Base-by-base conservation (phyloP, 2,797 vertebrate species). In the Acropternis orthonyx region DNA sequence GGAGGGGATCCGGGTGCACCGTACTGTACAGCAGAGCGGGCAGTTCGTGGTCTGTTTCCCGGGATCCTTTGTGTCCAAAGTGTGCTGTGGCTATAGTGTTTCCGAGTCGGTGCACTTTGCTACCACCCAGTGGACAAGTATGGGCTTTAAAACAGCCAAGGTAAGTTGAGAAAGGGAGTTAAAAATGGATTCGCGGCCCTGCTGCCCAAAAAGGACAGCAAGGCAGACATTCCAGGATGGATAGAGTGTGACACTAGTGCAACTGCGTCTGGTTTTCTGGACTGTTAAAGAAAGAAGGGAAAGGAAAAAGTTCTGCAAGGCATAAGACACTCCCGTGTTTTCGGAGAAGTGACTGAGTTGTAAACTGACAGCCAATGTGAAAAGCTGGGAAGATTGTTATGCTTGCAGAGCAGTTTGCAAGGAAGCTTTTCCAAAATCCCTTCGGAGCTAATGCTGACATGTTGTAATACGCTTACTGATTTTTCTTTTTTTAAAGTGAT, bases 71-170 rank as follows among this genome's bases (percentile, higher is more conserved):
- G 99, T 99, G 97, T 99, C 99, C 97, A 99, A 99, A 98, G 98
- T 99, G 96, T 99, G 99, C 98, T 99, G 99, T 89, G 99, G 99
- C 96, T 99, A 99, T 98, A 99, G 99, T 90, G 99, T 99, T 96
- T 99, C 99, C 4, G 99, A 99, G 98, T 99, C 99, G 9, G 99
- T 99, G 98, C 99, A 99, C 98, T 99, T 99, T 96, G 99, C 99
- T 97, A 99, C 99, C 90, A 99, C 99, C 93, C 99, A 99, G 98
- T 99, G 99, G 99, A 99, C 99, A 97, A 99, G 99, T 93, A 98
- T 99, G 98, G 99, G 99, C 90, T 99, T 99, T 94, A 98, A 99
- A 98, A 99, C 99, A 49, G 98, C 99, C 96, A 99, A 99, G 99
- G 99, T 99, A 97, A 98, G 98, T 92, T 86, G 52, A 85, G 66